Base-by-base conservation (phyloP, 2,797 vertebrate genomes). In the Huso huso region DNA sequence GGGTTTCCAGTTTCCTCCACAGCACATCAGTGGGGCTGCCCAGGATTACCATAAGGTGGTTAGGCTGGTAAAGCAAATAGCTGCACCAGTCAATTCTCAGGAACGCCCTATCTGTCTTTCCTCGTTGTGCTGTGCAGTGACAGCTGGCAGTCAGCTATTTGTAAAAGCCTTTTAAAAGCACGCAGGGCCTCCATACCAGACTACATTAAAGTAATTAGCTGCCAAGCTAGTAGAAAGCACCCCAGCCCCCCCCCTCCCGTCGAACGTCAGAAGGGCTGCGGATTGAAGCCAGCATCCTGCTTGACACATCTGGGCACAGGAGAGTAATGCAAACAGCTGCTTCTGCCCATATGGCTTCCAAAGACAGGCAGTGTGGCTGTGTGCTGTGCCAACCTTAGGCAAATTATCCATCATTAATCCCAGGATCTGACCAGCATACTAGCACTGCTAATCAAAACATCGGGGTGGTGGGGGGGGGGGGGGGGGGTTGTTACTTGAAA, bases 261-360 rank as follows among this genome's bases (percentile, higher is more conserved):
- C 84, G 91, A 94, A 95, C 89, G 83, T 87, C 90, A 88, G 89
- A 86, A 87, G 90, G 87, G 85, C 84, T 86, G 85, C 82, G 83
- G 86, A 90, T 89, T 87, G 87, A 91, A 88, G 89, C 92, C 88
- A 89, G 90, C 93, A 93, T 95, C 95, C 95, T 91, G 89, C 92
- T 95, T 96, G 95, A 97, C 95, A 99, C 96, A 99, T 99, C 96
- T 99, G 96, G 96, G 95, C 96, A 95, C 89, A 83, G 90, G 93
- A 95, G 94, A 97, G 95, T 96, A 97, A 97, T 98, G 96, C 93
- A 98, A 98, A 97, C 96, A 99, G 95, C 96, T 99, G 96, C 94
- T 97, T 96, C 90, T 83, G 89, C 91, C 96, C 96, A 99, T 95
- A 98, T 98, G 96, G 95, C 93, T 89, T 88, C 79, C 79, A 81